Base-by-base conservation (phyloP, 2,888 invertebrate genomes). In the Drosophila yooni region DNA sequence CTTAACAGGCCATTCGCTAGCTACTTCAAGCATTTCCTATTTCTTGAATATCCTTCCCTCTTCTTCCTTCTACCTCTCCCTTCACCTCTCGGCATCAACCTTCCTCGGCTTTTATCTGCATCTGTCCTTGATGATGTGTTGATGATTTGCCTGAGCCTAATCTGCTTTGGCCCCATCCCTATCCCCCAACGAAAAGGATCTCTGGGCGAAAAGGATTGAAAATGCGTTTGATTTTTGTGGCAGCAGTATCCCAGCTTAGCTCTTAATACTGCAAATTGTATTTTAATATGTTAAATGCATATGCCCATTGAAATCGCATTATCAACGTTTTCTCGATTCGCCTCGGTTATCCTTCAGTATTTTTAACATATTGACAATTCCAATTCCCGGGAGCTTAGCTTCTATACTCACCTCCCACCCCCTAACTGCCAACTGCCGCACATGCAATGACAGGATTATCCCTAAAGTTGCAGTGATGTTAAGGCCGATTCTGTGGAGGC, bases 231-330 rank as follows among this genome's bases (percentile, higher is more conserved):
- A 78, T 75, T 74, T 64, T 54, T 38, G 31, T 48, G 56, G 27
- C 38, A 27, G 34, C 18, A 33, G 11, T 21, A 58, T 56, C 56
- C 43, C 15, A 38, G 51, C 46, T 60, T 54, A 43, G 74, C 54
- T 63, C 40, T 48, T 63, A 72, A 78, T 78, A 53, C 70, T 53
- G 60, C 62, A 84, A 83, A 84, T 81, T 79, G 84, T 86, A 76
- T 86, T 84, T 88, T 88, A 84, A 84, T 84, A 74, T 73, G 87
- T 73, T 86, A 88, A 84, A 79, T 87, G 84, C 72, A 81, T 81
- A 65, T 81, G 76, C 71, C 76, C 53, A 89, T 84, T 76, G 71
- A 65, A 89, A 79, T 79, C 84, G 70, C 74, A 87, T 84, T 89
- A 84, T 68, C 64, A 70, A 70, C 70, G 58, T 53, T 43, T 62